Percentiles rank a stretch among this genome's conserved stretches.
Conservation (phyloP, 2,113 vertebrate species). For the Neolamprologus brichardi region DNA sequence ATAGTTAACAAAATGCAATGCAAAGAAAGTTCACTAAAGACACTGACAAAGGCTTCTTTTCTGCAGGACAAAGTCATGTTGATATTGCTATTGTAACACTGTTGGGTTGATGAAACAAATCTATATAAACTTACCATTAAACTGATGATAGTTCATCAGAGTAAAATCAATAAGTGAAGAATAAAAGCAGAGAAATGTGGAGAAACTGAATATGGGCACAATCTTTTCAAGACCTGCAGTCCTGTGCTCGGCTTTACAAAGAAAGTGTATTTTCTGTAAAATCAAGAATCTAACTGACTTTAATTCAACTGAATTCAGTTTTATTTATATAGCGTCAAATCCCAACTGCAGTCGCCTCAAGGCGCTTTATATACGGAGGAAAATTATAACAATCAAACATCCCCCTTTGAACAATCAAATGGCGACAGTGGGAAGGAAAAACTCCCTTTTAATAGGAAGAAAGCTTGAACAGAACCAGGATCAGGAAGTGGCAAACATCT, state of each 20-base stretch:
- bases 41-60: not conserved
- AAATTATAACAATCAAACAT: not conserved
- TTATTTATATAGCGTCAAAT: not conserved
- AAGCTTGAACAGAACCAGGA: not conserved
- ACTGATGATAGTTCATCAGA: not conserved
- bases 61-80: not conserved
- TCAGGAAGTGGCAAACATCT: not conserved
- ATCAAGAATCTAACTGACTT: not conserved
- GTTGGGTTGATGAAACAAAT: not conserved
- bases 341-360: not conserved
- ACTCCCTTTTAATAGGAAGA: not conserved
- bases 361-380: not conserved
- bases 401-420: not conserved
- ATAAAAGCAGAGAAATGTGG: not conserved
- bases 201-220: not conserved
- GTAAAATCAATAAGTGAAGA: not conserved
- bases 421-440: not conserved
- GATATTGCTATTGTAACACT: not conserved
- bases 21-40: slow-evolving; percentile 36
- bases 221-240: not conserved
- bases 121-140: not conserved
- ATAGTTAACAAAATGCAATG: not conserved
- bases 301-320: not conserved
- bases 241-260: not conserved
- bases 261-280: not conserved